Conservation (phyloP, 2,888 invertebrate species). For the Dyspetes luteomarginatus region DNA sequence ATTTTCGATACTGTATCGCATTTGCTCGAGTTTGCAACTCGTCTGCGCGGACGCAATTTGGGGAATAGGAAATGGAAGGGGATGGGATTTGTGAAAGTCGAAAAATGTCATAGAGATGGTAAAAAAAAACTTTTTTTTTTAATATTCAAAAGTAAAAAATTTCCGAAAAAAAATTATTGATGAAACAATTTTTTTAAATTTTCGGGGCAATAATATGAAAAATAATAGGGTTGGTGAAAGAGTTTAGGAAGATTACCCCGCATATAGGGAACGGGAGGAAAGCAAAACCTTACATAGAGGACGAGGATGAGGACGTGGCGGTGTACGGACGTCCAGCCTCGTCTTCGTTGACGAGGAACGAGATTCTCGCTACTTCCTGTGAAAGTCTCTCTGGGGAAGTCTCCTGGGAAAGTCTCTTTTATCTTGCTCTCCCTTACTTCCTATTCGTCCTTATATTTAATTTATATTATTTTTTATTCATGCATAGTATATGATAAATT, state of each 20-base stretch:
- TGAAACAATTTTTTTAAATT: too few species aligned
- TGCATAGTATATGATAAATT: conserved; percentile 19
- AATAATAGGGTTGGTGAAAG: too few species aligned
- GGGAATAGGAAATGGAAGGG: too few species aligned
- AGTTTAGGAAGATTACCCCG: neutral
- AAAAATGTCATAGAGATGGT: too few species aligned
- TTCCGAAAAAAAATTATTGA: too few species aligned
- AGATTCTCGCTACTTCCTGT: conserved; percentile 40
- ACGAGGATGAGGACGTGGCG: neutral
- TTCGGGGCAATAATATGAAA: too few species aligned
- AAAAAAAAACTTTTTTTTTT: too few species aligned
- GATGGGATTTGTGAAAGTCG: too few species aligned
- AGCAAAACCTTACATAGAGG: conserved; percentile 4
- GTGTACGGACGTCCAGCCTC: neutral
- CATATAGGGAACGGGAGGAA: neutral
- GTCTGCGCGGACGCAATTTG: too few species aligned
- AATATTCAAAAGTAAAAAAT: too few species aligned
- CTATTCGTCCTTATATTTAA: conserved; percentile 12
- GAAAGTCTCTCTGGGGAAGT: conserved; percentile 36
- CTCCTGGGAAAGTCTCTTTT: conserved; percentile 41
- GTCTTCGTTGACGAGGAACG: conserved; percentile 14
- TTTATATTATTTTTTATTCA: conserved; percentile 13
- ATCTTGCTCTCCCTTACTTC: conserved; percentile 21
- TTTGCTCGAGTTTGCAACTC: too few species aligned
- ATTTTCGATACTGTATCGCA: too few species aligned